phyloP scores from a whole-genome alignment of 23 tunicate genomes.

The Halocynthia aurantium region DNA sequence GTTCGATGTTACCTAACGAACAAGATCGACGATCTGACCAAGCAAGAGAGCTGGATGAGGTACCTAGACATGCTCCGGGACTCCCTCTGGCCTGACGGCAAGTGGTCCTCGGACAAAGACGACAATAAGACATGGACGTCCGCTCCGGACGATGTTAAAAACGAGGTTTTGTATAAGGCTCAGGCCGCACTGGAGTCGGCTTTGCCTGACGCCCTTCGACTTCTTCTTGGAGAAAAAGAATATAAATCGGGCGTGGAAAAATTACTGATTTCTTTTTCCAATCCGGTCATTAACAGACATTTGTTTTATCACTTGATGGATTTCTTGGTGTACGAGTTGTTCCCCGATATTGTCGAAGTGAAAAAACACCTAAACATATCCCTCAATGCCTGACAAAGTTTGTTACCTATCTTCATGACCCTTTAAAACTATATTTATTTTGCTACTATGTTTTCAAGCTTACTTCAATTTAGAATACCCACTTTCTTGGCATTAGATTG shows the following conservation, averaged over 20 bases:
- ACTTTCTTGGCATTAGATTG: too few species aligned
- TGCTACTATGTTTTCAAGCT: too few species aligned
- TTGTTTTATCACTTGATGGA: conserved; percentile 70
- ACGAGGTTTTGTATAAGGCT: conserved; percentile 19
- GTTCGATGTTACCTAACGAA: conserved; percentile 28
- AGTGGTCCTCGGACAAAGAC: conserved; percentile 36
- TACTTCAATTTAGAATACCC: too few species aligned
- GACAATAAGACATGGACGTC: conserved; percentile 4
- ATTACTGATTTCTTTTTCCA: conserved; percentile 46
- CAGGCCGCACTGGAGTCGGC: conserved; percentile 33
- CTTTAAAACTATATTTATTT: too few species aligned
- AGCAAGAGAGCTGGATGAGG: conserved; percentile 48
- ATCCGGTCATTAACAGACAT: conserved; percentile 67
- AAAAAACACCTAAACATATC: too few species aligned
- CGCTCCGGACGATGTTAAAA: conserved; percentile 2
- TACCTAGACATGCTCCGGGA: conserved; percentile 46
- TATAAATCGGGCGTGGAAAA: conserved; percentile 33
- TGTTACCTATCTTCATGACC: too few species aligned
- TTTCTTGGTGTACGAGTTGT: conserved; percentile 16
- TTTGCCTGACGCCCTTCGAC: conserved; percentile 55
- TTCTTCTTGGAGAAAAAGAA: conserved; percentile 32
- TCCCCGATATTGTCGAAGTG: conserved; percentile 35
- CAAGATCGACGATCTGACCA: conserved; percentile 23
- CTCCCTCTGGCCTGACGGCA: conserved; percentile 73
- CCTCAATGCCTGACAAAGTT: too few species aligned